A percentile compares a stretch with the other conserved stretches of the same genome.
phyloP scores from a whole-genome alignment of 1,140 invertebrate genomes.

The Drosophila hydei region DNA sequence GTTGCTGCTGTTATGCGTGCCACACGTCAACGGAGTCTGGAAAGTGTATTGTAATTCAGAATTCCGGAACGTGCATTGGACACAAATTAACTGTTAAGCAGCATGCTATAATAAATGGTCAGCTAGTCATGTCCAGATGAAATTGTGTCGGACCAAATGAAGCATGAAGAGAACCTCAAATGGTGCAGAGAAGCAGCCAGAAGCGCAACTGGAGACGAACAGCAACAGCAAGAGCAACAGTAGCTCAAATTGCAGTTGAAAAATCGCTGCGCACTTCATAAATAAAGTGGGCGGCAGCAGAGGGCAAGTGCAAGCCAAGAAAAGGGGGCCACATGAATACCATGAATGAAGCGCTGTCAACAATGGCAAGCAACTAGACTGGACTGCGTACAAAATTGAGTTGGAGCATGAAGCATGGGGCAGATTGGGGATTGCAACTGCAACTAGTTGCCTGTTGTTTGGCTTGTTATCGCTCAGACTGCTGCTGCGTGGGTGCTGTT shows the following conservation, averaged over 20 bases:
- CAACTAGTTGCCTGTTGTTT: slow-evolving; percentile 40
- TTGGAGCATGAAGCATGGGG: not conserved
- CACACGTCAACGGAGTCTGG: slow-evolving; percentile 52
- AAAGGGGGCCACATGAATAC: slow-evolving; percentile 51
- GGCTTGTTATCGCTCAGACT: slow-evolving; percentile 59
- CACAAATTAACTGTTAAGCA: slow-evolving; percentile 71
- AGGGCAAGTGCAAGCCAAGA: not conserved
- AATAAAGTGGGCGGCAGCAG: slow-evolving; percentile 62
- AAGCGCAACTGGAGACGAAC: slow-evolving; percentile 7
- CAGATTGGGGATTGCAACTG: slow-evolving; percentile 8
- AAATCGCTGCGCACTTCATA: slow-evolving; percentile 75
- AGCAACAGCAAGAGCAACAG: slow-evolving; percentile 23
- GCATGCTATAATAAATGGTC: slow-evolving; percentile 56
- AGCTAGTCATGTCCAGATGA: slow-evolving; percentile 34
- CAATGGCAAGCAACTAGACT: slow-evolving; percentile 58
- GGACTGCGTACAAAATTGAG: slow-evolving; percentile 2
- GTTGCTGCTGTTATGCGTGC: slow-evolving; percentile 27
- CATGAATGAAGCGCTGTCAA: slow-evolving; percentile 78
- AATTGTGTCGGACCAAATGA: slow-evolving; percentile 54
- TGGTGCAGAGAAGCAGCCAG: slow-evolving; percentile 17
- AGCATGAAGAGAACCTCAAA: slow-evolving; percentile 36
- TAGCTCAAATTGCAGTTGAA: slow-evolving; percentile 74
- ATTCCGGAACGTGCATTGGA: slow-evolving; percentile 57
- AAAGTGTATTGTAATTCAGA: slow-evolving; percentile 70
- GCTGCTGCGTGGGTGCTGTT: slow-evolving; percentile 27